phyloP scores from a whole-genome alignment of 2,113 vertebrate genomes.

The Odocoileus virginianus region DNA sequence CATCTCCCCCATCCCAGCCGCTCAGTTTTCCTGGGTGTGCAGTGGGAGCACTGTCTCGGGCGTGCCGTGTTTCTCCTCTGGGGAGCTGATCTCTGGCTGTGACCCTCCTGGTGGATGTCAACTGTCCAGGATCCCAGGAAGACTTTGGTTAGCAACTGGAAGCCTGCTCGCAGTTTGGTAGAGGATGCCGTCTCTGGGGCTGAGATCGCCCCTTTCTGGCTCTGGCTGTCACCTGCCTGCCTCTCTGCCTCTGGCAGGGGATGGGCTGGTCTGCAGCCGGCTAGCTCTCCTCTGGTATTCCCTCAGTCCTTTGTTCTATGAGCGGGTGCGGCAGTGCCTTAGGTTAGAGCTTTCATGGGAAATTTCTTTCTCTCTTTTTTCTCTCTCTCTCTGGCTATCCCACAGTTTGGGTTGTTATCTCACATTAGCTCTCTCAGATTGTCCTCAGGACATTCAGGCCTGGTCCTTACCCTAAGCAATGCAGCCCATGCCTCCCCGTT shows the following conservation, averaged over 20 bases:
- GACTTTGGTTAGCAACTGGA: background rate
- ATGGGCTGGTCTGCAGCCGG: background rate
- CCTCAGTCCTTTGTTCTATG: background rate
- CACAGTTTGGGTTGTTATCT: background rate
- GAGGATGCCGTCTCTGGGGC: background rate
- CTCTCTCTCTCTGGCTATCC: background rate
- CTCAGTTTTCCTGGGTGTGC: background rate
- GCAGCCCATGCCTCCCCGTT: background rate
- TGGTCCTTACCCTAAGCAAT: background rate
- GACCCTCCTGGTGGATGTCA: background rate
- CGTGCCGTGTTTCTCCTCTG: background rate
- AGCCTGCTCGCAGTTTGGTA: background rate
- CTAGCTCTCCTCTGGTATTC: background rate
- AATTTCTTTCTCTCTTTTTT: background rate
- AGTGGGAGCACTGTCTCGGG: background rate
- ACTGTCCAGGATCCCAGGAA: background rate
- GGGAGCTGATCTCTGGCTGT: background rate
- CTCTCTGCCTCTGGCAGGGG: background rate
- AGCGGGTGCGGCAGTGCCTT: fast-evolving
- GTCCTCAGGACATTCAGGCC: background rate
- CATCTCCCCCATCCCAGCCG: background rate
- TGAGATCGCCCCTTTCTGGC: background rate
- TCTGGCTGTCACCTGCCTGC: background rate
- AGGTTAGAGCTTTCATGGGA: background rate
- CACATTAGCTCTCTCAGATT: background rate